Evolutionary conservation across 1,140 invertebrate species (phyloP).

Genomic region (Dendroctonus ponderosae): DNA sequence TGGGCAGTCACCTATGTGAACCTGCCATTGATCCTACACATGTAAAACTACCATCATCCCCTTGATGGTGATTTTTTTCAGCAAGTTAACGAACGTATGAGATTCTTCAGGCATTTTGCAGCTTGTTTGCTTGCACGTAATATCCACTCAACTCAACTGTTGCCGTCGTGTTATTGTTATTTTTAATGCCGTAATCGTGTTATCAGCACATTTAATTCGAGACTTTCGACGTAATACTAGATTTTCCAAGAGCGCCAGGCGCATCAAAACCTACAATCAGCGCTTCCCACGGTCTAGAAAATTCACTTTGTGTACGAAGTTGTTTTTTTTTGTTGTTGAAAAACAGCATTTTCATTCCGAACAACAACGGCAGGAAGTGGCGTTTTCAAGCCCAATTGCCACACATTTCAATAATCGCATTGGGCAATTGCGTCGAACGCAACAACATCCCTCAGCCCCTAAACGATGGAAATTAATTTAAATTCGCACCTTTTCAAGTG

Average conservation of each 20-base stretch:
- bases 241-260: conserved; percentile 25
- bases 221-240: neutral
- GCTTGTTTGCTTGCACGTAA: no score
- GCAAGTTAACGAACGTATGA: no score
- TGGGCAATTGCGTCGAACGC: neutral
- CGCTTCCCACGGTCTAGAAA: conserved; percentile 25
- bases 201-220: no score
- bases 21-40: no score
- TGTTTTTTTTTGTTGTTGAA: conserved; percentile 13
- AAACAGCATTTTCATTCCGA: neutral
- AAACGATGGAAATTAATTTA: conserved; percentile 7
- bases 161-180: no score
- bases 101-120: no score
- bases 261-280: conserved; percentile 12
- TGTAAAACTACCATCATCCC: no score
- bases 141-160: no score
- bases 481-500: conserved; percentile 4
- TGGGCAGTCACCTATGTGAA: no score
- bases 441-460: neutral
- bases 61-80: no score
- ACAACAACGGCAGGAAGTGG: conserved; percentile 6
- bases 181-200: no score
- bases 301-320: neutral
- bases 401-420: neutral
- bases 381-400: neutral